Conservation (phyloP, 2,888 invertebrate genomes). For the Chrysolina americana region DNA sequence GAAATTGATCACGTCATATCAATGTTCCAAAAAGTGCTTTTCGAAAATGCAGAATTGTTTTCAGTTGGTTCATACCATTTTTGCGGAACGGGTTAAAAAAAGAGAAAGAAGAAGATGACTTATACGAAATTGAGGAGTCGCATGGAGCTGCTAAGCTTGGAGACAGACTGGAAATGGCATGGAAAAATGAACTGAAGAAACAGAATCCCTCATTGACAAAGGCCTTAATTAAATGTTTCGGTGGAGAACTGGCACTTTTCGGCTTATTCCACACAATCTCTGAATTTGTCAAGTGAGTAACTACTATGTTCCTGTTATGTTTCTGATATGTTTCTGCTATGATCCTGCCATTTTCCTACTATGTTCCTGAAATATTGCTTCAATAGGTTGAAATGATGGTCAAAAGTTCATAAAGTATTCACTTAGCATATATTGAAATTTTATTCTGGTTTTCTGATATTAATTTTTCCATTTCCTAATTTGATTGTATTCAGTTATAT, state of each 20-base stretch:
- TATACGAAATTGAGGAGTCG: conserved; percentile 68
- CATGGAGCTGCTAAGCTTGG: conserved; percentile 69
- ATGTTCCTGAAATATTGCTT: too few species aligned
- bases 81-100: conserved; percentile 69
- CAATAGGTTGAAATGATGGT: too few species aligned
- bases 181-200: conserved; percentile 55
- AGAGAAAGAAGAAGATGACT: conserved; percentile 70
- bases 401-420: too few species aligned
- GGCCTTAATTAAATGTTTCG: conserved; percentile 57
- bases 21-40: not conserved
- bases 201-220: conserved; percentile 55
- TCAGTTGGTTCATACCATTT: conserved; percentile 70
- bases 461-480: too few species aligned
- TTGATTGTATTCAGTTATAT: too few species aligned
- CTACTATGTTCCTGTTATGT: too few species aligned
- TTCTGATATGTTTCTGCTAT: too few species aligned
- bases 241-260: conserved; percentile 48
- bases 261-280: conserved; percentile 42
- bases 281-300: conserved; percentile 52
- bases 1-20: too few species aligned
- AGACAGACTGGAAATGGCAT: conserved; percentile 64
- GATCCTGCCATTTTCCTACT: too few species aligned
- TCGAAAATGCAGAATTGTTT: conserved; percentile 46
- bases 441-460: too few species aligned
- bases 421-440: too few species aligned